Evolutionary conservation across 2,888 invertebrate species (phyloP).

Genomic region (Pherbina coryleti): DNA sequence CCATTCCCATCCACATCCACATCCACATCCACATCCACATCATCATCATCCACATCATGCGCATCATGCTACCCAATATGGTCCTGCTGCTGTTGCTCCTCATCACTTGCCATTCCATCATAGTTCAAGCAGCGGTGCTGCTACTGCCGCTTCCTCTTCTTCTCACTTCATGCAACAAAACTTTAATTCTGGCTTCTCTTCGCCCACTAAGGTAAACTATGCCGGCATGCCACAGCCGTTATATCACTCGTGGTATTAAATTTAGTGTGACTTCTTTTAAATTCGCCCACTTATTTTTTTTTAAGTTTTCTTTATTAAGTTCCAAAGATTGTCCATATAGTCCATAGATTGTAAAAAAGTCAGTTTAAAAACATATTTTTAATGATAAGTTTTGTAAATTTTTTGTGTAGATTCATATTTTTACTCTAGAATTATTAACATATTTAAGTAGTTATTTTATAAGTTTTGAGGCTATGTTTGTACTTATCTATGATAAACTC

Average conservation of each 20-base stretch:
- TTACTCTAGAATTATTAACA: no score
- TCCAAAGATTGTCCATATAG: not conserved
- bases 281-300: not conserved
- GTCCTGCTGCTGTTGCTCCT: constrained; percentile 47
- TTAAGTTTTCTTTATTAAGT: not conserved
- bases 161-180: constrained; percentile 68
- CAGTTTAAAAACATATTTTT: not conserved
- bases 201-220: constrained; percentile 64
- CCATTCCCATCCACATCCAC: constrained; percentile 51
- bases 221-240: constrained; percentile 61
- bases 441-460: no score
- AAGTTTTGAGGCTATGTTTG: no score
- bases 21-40: constrained; percentile 49
- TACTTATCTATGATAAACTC: no score
- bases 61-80: constrained; percentile 35
- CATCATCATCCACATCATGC: constrained; percentile 49
- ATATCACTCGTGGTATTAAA: constrained; percentile 54
- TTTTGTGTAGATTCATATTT: no score
- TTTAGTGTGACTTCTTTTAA: not conserved
- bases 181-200: constrained; percentile 63
- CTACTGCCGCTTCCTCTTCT: constrained; percentile 47
- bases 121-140: constrained; percentile 30
- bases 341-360: not conserved
- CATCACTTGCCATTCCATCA: constrained; percentile 49
- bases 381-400: not conserved